Base-by-base conservation (phyloP, 1,140 invertebrate species). In the Cydia pomonella region DNA sequence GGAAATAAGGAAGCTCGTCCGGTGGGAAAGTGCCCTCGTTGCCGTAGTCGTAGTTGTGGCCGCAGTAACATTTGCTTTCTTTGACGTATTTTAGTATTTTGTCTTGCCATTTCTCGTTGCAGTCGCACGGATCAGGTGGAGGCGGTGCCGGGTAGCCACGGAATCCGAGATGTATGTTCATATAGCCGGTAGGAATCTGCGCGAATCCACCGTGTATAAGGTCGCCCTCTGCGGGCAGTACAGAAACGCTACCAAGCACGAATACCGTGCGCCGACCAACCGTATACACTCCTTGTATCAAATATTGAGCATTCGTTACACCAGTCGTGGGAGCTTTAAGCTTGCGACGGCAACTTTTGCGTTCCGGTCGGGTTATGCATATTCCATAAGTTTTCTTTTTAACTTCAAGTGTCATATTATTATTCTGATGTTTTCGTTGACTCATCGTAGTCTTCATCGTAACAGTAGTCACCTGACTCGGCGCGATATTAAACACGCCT, bases 91-190 rank as follows among this genome's bases (percentile, higher is more conserved):
- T 73, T 21, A 91, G 82, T 2, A 85, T 82, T 18, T 82, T n/a
- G 16, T 86, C 80, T 33, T 89, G 80, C 87, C 87, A 92, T 79
- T 77, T 79, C 66, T 86, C 83, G 7, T 89, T 18, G 75, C 90
- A 92, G 79, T 92, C 87, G 59, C 90, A 92, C 0, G 85, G 86
- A 23, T 83, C 83, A 7, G 87, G 82, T 77, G 81, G 83, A 47
- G 78, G 82, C 33, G 84, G 80, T n/a, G 88, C 85, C 23, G 85
- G 79, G 47, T 50, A 64, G 13, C 79, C 84, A 12, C 84, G 81
- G 75, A 83, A 85, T 74, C 90, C 90, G 72, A 83, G 86, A 76
- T 92, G 81, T 77, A 92, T 86, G 63, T 87, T 91, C 23, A 90
- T 83, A 47, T 76, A 80, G 78, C 83, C 77, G 53, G 84, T 85